Base-by-base conservation (phyloP, 1,140 invertebrate genomes). In the Cherax destructor region DNA sequence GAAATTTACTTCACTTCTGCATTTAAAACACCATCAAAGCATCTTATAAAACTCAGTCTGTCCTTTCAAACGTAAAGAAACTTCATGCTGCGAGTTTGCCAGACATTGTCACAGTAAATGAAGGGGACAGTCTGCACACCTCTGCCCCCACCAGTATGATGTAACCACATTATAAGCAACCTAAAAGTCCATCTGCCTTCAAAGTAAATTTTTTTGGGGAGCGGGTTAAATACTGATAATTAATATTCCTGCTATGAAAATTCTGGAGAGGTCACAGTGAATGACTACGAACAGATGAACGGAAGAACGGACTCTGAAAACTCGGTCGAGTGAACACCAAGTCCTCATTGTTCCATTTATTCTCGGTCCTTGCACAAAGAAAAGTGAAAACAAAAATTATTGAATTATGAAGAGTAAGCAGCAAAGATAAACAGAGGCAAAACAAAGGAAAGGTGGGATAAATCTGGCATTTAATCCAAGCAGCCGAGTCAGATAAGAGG, bases 101-200 rank as follows among this genome's bases (percentile, higher is more conserved):
- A 30, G 30, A 74, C 69, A 30, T 30, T 74, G 69, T n/a, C 69
- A 74, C 69, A 30, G 6, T 24, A 74, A 30, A 74, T 30, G 11
- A 30, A 6, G 69, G 7, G 69, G 69, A 74, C 24, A 10, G 69
- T 3, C 16, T 69, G 65, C 30, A 30, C 30, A 74, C 30, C 69
- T 74, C 69, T 74, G 24, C 69, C 30, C 9, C 69, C 69, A 74
- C n/a, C 69, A 74, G 24, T 7, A 74, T 0, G 24, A n/a, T 74
- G 69, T n/a, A 6, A 74, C 21, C 69, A 74, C 69, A 9, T n/a
- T 74, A 74, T 7, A 74, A 74, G 69, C 69, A 74, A 74, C 69
- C 69, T 74, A 74, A 74, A 30, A 30, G 69, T 74, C 69, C 69
- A 74, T 74, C 69, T 74, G 69, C 69, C 69, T n/a, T n/a, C n/a